phyloP scores from a whole-genome alignment of 2,797 vertebrate species.

The Tinamus major region DNA sequence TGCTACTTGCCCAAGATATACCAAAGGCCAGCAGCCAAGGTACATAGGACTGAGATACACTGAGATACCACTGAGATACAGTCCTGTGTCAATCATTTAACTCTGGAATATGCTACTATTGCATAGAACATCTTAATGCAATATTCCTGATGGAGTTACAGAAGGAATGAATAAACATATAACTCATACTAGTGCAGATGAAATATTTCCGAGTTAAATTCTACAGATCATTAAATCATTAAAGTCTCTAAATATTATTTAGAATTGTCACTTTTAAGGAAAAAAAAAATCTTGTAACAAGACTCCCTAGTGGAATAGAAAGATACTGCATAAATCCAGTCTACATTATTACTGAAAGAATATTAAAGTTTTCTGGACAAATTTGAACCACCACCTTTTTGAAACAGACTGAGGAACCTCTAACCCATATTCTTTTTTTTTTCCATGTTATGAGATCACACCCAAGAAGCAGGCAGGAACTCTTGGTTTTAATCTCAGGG shows the following conservation, averaged over 20 bases:
- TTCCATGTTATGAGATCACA: background rate
- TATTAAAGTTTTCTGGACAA: background rate
- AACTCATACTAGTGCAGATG: background rate
- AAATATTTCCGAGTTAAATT: background rate
- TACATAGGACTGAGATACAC: background rate
- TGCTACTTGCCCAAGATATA: constrained; percentile 14
- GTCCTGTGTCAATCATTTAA: background rate
- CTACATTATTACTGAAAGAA: background rate
- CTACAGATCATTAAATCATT: background rate
- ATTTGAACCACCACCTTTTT: background rate
- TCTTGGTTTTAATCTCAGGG: background rate
- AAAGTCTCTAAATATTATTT: background rate
- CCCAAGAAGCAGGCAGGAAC: background rate
- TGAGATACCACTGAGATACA: background rate
- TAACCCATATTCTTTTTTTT: background rate
- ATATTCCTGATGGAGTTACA: background rate
- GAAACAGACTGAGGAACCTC: background rate
- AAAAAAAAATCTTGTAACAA: background rate
- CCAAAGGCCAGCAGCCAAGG: background rate
- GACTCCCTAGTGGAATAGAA: background rate
- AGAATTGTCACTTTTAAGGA: background rate
- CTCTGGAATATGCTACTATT: background rate
- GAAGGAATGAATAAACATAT: background rate
- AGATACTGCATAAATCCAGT: background rate
- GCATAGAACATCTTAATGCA: background rate